Evolutionary conservation across 1,140 invertebrate genomes (phyloP), one percentile per base, ranked within the genome.

Genomic region (Gonatopus flavifemur): DNA sequence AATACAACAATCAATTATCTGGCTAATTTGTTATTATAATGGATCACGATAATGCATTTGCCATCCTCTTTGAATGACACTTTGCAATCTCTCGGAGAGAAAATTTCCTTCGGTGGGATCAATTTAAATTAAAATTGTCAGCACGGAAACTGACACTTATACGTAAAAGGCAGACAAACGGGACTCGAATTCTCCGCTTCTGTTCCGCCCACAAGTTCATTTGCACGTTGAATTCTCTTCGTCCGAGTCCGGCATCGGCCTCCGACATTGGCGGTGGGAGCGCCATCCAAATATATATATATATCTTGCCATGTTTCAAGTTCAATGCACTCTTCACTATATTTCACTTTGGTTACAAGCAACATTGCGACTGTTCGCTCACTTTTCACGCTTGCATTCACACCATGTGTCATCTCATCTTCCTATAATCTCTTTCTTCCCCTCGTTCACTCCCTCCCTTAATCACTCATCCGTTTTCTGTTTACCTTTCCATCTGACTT

Each of bases 101-200:
- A n/a, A n/a, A n/a, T n/a, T n/a, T n/a, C n/a, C n/a, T n/a, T n/a
- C n/a, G n/a, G n/a, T n/a, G n/a, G 51, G 28, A 49, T 37, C 36
- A 45, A 63, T 59, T 36, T 58, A 53, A 63, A 64, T 62, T 64
- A 60, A 57, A 69, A 64, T 45, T 62, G 57, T 43, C 48, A 55
- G n/a, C n/a, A 46, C 63, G 68, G 68, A 70, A 69, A 56, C 45
- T 31, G 36, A 50, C 57, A 66, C 65, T 70, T 69, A 60, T 49
- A n/a, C n/a, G n/a, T n/a, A n/a, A n/a, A n/a, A n/a, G n/a, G n/a
- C n/a, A n/a, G n/a, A n/a, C n/a, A n/a, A n/a, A n/a, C n/a, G n/a
- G 25, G 45, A 35, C 60, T 49, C 12, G 25, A 7, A 51, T 46
- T 55, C 47, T 56, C 41, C 60, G 47, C 53, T 51, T 53, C 57